A percentile compares a stretch with the other conserved stretches of the same genome.
phyloP scores from a whole-genome alignment of 2,113 vertebrate genomes.

The Clinocottus analis region DNA sequence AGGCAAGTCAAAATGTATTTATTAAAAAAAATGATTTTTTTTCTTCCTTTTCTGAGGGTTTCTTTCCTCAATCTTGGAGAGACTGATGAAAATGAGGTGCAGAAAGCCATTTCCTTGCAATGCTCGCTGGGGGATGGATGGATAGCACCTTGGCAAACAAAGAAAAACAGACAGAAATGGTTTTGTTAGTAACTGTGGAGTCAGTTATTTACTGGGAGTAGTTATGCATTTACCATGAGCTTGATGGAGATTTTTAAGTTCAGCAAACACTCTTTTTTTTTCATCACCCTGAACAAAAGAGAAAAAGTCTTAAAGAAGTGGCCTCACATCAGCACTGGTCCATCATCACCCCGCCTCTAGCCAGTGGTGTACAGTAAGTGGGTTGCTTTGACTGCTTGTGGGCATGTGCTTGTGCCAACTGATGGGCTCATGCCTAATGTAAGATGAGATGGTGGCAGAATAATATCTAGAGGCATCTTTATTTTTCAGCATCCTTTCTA shows the following conservation, averaged over 20 bases:
- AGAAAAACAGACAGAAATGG: too few relatives aligned
- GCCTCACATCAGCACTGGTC: conserved; percentile 39
- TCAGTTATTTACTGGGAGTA: not conserved
- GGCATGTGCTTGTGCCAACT: conserved; percentile 58
- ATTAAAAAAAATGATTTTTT: not conserved
- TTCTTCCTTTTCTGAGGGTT: too few relatives aligned
- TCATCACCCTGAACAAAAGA: not conserved
- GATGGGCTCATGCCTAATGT: conserved; percentile 70
- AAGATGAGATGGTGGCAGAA: conserved; percentile 72
- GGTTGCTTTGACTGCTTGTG: conserved; percentile 57
- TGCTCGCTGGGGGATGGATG: too few relatives aligned
- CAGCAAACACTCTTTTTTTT: not conserved
- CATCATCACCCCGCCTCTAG: conserved; percentile 22
- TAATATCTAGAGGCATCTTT: conserved; percentile 68
- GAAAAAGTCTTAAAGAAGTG: conserved; percentile 8
- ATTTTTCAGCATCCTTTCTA: conserved; percentile 65
- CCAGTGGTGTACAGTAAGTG: conserved; percentile 43
- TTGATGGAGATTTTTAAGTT: not conserved
- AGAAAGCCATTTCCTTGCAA: too few relatives aligned
- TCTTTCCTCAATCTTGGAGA: too few relatives aligned
- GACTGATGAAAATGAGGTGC: too few relatives aligned
- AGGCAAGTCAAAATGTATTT: not conserved
- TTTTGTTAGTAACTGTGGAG: not conserved
- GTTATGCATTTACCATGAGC: not conserved
- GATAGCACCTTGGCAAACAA: too few relatives aligned